Percentiles rank a stretch among this genome's conserved stretches.
phyloP scores from a whole-genome alignment of 2,797 vertebrate species.

The Ceryle rudis region DNA sequence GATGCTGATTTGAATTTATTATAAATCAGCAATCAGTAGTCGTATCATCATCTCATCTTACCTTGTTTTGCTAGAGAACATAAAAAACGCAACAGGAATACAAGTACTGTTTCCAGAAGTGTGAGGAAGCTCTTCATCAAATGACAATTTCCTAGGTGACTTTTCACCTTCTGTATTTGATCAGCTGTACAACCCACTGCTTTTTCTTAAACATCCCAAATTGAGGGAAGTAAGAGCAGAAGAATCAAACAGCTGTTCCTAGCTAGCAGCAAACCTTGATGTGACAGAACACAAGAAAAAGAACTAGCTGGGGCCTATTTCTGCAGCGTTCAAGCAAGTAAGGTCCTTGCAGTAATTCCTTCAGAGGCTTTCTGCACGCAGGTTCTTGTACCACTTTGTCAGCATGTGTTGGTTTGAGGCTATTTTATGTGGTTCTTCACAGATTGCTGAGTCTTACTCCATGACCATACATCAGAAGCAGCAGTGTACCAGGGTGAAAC shows the following conservation, averaged over 20 bases:
- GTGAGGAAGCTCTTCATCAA: conserved; percentile 59
- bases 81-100: conserved; percentile 46
- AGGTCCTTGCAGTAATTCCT: neutral
- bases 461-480: neutral
- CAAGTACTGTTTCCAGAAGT: conserved; percentile 36
- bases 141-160: conserved; percentile 21
- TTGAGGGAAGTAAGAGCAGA: neutral
- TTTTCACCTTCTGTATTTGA: neutral
- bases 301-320: neutral
- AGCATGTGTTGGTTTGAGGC: neutral
- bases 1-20: conserved; percentile 11
- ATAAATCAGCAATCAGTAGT: conserved; percentile 42
- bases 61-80: conserved; percentile 12
- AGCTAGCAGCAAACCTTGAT: neutral
- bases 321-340: neutral
- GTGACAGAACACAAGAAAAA: neutral
- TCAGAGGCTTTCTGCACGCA: neutral
- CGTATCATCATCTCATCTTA: conserved; percentile 28
- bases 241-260: neutral
- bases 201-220: conserved; percentile 7
- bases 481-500: neutral
- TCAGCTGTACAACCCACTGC: neutral
- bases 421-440: neutral
- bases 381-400: neutral
- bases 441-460: neutral